Percentiles rank a stretch among this genome's conserved stretches.
Evolutionary conservation across 2,888 invertebrate genomes (phyloP).

Genomic region (Drosophila paramelanica): DNA sequence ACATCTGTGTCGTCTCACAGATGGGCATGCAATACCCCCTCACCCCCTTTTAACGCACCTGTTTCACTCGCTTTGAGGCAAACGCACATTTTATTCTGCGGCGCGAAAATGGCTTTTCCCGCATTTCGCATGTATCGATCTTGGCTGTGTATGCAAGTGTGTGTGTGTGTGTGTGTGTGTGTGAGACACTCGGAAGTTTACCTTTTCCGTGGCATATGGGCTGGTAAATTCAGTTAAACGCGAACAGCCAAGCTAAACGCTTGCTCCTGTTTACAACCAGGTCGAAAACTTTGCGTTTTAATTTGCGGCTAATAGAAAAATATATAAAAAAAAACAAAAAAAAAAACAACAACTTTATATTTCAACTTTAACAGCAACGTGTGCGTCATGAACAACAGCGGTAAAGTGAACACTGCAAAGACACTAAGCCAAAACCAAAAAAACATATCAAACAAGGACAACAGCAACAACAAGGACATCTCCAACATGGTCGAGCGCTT

Average conservation of each 20-base stretch:
- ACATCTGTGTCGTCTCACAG: constrained; percentile 40
- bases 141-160: constrained; percentile 1
- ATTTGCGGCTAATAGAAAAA: constrained; percentile 37
- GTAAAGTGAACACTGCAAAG: constrained; percentile 23
- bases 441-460: constrained; percentile 23
- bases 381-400: constrained; percentile 57
- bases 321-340: not conserved
- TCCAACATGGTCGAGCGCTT: constrained; percentile 83
- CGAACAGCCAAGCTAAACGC: constrained; percentile 58
- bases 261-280: constrained; percentile 17
- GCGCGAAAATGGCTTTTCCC: constrained; percentile 37
- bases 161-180: constrained; percentile 10
- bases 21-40: too few relatives aligned
- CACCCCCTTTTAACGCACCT: not conserved
- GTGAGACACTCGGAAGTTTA: constrained; percentile 58
- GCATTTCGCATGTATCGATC: constrained; percentile 9
- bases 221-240: constrained; percentile 66
- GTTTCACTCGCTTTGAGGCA: not conserved
- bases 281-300: constrained; percentile 58
- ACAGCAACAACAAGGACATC: constrained; percentile 32
- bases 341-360: constrained; percentile 7
- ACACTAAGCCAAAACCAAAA: constrained; percentile 7
- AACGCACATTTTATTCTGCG: constrained; percentile 14
- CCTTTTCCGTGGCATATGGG: constrained; percentile 50
- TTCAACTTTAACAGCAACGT: constrained; percentile 30